Evolutionary conservation across 2,797 vertebrate genomes (phyloP).

Genomic region (Rhinichthys osculus): DNA sequence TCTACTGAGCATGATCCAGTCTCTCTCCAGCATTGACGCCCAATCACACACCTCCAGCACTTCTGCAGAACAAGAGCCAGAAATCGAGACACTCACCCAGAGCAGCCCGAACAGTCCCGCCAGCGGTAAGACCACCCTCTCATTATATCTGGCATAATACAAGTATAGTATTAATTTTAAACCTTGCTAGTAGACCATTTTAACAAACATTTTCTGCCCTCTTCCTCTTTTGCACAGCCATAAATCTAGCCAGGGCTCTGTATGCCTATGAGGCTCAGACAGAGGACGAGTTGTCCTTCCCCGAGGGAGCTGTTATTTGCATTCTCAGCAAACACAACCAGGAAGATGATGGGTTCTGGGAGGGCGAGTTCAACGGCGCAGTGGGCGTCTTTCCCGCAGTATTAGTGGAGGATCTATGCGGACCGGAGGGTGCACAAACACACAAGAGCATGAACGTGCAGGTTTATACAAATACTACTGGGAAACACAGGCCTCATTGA

Average conservation of each 20-base stretch:
- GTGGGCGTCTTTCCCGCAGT: conserved; percentile 93
- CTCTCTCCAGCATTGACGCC: conserved; percentile 87
- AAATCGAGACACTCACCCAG: conserved; percentile 78
- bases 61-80: conserved; percentile 85
- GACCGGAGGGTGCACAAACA: conserved; percentile 78
- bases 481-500: background rate
- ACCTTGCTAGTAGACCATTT: background rate
- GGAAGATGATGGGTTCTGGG: conserved; percentile 98
- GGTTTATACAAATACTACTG: conserved; percentile 9
- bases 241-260: conserved; percentile 94
- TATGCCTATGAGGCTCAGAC: conserved; percentile 96
- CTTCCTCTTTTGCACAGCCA: conserved; percentile 67
- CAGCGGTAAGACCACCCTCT: conserved; percentile 78
- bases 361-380: conserved; percentile 89
- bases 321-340: conserved; percentile 94
- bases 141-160: background rate
- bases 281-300: conserved; percentile 92
- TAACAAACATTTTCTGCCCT: background rate
- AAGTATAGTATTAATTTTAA: background rate
- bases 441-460: conserved; percentile 75
- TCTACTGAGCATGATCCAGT: conserved; percentile 94
- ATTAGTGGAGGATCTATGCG: conserved; percentile 88
- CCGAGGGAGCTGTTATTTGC: conserved; percentile 93
- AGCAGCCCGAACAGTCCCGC: conserved; percentile 87
- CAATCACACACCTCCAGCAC: conserved; percentile 94